These are phyloP conservation scores for Chrysaora quinquecirrha DNA, from an alignment of 30 jellyfish, hydroid and myxozoan genomes.

Conservation along the genomic window DNA sequence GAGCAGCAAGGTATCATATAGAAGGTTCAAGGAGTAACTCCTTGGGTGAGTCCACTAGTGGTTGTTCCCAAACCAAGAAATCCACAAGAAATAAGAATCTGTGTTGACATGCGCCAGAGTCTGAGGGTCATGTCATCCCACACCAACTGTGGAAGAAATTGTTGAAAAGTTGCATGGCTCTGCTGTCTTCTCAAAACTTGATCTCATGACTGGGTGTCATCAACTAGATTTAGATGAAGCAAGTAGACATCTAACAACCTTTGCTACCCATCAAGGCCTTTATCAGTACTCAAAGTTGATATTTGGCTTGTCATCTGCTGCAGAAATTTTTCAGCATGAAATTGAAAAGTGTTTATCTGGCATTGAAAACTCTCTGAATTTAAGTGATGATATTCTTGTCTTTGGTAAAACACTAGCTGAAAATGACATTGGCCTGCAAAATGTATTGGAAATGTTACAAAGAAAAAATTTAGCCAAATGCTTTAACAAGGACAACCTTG, in stretches of 20 bases:
- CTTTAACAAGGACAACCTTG: not conserved
- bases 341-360: not conserved
- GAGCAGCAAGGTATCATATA: not conserved
- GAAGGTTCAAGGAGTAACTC: not conserved
- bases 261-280: constrained; percentile 18
- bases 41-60: constrained; percentile 23
- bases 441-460: not conserved
- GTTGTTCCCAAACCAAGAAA: constrained; percentile 11
- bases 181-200: not conserved
- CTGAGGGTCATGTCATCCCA: not conserved
- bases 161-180: constrained; percentile 1
- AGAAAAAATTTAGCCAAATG: not conserved
- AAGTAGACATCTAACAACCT: constrained; percentile 1
- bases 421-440: not conserved
- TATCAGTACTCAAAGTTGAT: not conserved
- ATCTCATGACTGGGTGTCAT: not conserved
- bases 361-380: not conserved
- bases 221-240: not conserved
- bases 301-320: constrained; percentile 3
- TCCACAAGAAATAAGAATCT: constrained; percentile 3
- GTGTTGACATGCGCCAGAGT: constrained; percentile 9
- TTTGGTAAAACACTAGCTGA: not conserved
- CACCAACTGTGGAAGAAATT: constrained; percentile 5
- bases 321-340: constrained; percentile 20
- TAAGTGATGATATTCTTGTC: constrained; percentile 13